phyloP scores from a whole-genome alignment of 2,797 vertebrate genomes.

The Pristis pectinata region DNA sequence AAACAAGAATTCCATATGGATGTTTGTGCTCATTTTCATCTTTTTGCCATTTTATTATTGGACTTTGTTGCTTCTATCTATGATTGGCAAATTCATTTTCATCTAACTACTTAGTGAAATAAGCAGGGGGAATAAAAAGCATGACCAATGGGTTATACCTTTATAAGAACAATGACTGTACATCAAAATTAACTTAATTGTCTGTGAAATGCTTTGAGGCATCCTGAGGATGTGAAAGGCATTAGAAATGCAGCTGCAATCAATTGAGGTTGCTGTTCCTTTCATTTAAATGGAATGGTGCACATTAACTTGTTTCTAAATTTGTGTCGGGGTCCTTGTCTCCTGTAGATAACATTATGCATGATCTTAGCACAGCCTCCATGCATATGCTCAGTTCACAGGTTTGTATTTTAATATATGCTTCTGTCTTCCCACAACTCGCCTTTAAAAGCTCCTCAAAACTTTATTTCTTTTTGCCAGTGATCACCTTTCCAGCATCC shows the following conservation, averaged over 20 bases:
- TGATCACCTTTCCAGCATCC: neutral
- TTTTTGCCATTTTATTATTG: neutral
- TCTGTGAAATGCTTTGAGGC: constrained; percentile 11
- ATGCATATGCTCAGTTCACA: neutral
- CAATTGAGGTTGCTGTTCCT: neutral
- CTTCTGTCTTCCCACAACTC: neutral
- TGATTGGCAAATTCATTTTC: neutral
- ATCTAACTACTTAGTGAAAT: neutral
- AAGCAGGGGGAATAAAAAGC: neutral
- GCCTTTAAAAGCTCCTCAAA: neutral
- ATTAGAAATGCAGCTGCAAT: neutral
- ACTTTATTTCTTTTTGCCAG: neutral
- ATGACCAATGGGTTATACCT: neutral
- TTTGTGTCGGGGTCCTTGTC: neutral
- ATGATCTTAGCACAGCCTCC: neutral
- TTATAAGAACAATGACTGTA: neutral
- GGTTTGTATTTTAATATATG: neutral
- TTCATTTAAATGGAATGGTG: neutral
- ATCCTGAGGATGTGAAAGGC: constrained; percentile 24
- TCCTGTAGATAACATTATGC: neutral
- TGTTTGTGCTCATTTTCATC: neutral
- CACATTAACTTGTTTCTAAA: neutral
- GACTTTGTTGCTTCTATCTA: neutral
- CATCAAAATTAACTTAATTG: constrained; percentile 3
- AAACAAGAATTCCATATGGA: neutral